Evolutionary conservation across 2,888 invertebrate genomes (phyloP), one percentile per base, ranked within the genome.

Genomic region (Boloria euphrosyne): DNA sequence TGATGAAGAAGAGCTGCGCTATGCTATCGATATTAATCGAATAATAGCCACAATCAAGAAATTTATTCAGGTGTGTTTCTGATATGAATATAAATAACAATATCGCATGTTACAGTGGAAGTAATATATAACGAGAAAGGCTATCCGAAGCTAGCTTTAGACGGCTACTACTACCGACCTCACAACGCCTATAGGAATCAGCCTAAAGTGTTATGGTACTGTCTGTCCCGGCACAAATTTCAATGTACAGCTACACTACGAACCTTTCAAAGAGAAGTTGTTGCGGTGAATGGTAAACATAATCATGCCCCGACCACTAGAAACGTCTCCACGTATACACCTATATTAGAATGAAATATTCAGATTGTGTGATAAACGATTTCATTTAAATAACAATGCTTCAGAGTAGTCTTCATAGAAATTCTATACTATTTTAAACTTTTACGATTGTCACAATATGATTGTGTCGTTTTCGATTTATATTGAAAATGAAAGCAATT

Each of bases 101-200:
- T 10, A 54, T 50, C 18, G 46, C 49, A 67, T 72, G 72, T 73
- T 87, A 68, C 88, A 88, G 87, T 87, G 79, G 78, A 81, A 78
- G 80, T 88, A 71, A 82, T 88, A 78, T 80, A 84, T 73, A 82
- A 79, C 71, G 78, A 79, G 70, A 86, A 83, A 70, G 90, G 90
- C 51, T 91, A 90, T 67, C 90, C 90, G 67, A 91, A 89, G 79
- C 71, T 92, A 72, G 74, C 82, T 67, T 69, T 84, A 71, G 76
- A 86, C 69, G 90, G 90, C 60, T 90, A 89, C 75, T 76, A 78
- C 71, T 92, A 84, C 72, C 82, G 90, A 13, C 89, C 90, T 2
- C 91, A 92, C 77, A 92, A 92, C 74, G 90, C 88, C 47, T 90
- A 92, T 70, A 81, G 91, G 62, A 89, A 90, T 66, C 85, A 86